Percentiles rank a stretch among this genome's conserved stretches.
phyloP scores from a whole-genome alignment of 2,888 invertebrate genomes.

The Orchesella flavescens region DNA sequence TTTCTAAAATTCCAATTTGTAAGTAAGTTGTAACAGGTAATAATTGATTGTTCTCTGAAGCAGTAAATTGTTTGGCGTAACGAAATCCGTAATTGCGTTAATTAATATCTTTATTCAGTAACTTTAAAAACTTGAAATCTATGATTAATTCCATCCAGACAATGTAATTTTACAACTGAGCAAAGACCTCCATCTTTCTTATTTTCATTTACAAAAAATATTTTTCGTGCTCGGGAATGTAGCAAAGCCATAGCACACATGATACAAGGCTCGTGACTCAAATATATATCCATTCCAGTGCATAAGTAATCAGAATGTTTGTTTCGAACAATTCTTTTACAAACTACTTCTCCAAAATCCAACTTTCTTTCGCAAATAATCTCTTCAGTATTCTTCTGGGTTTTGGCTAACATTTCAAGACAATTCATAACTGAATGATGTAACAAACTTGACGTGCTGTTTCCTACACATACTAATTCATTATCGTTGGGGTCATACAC shows the following conservation, averaged over 20 bases:
- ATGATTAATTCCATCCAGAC: conserved; percentile 88
- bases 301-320: conserved; percentile 80
- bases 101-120: conserved; percentile 8
- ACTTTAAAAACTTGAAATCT: conserved; percentile 87
- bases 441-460: conserved; percentile 79
- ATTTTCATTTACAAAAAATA: conserved; percentile 82
- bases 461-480: conserved; percentile 79
- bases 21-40: background rate
- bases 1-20: background rate
- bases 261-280: conserved; percentile 90
- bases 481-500: conserved; percentile 83
- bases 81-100: background rate
- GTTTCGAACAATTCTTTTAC: conserved; percentile 45
- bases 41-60: background rate
- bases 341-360: conserved; percentile 53
- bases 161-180: conserved; percentile 84
- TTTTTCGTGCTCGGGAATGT: conserved; percentile 88
- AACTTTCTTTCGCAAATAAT: background rate
- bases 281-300: conserved; percentile 89
- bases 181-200: conserved; percentile 81
- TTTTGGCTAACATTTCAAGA: conserved; percentile 87
- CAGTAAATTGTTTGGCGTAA: background rate
- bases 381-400: conserved; percentile 25
- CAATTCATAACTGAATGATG: conserved; percentile 87
- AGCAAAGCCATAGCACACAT: conserved; percentile 97